Base-by-base conservation (phyloP, 2,797 vertebrate species). In the Sebastes alutus region DNA sequence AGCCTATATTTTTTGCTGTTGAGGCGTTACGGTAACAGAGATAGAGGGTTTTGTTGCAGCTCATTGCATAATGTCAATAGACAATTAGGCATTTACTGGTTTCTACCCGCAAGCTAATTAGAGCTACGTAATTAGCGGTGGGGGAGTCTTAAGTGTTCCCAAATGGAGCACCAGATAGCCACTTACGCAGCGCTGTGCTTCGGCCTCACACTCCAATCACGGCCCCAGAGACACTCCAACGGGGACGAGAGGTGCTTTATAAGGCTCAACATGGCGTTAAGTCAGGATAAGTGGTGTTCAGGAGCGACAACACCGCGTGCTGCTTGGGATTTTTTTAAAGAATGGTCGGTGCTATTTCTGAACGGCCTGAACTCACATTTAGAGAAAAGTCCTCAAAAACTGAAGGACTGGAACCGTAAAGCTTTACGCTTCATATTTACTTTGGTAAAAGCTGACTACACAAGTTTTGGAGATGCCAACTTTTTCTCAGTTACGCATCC, bases 61-160 rank as follows among this genome's bases (percentile, higher is more conserved):
- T 92, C 92, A 93, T 93, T 91, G 93, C 89, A 89, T 92, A 89
- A 94, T 94, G 93, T 95, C 95, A 95, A 96, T 96, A 95, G 91
- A 93, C 95, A 96, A 96, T 96, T 96, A 96, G 90, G 79, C 72
- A 54, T 95, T 92, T 91, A 92, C 92, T 88, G 91, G 88, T 94
- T 94, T 93, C 86, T 70, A 78, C 89, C 92, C 88, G 46, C 86
- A 89, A 95, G 95, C 92, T 95, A 95, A 96, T 96, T 95, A 95
- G 76, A 80, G 87, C 80, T 80, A 82, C 73, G 87, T 94, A 95
- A 96, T 96, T 95, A 95, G 94, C 65, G 52, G 74, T 75, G 81
- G 87, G 87, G 89, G 84, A 91, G 87, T 87, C 92, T 92, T 94
- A 95, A 95, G 93, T 92, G 93, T 90, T 95, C 92, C 92, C 85